Evolutionary conservation across 23 tunicate genomes (phyloP).

Genomic region (Ascidia mentula): DNA sequence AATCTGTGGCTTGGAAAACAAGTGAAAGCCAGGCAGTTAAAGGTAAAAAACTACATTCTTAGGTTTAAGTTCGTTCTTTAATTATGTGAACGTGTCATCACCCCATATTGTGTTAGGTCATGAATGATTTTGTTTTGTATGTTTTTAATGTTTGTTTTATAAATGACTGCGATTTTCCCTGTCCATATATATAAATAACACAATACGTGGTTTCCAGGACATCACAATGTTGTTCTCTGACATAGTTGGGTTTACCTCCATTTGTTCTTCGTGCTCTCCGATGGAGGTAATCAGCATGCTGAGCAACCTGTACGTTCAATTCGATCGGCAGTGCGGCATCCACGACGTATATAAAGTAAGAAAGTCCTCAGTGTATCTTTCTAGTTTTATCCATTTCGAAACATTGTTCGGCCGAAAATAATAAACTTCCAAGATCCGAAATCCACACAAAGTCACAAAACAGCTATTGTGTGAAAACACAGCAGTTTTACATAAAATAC

Average conservation of each 20-base stretch:
- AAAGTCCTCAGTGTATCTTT: background rate
- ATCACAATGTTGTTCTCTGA: constrained; percentile 95
- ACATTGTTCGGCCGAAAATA: too few species aligned
- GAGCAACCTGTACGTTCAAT: constrained; percentile 70
- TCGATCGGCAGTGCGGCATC: constrained; percentile 78
- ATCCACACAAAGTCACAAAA: too few species aligned
- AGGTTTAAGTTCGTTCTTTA: too few species aligned
- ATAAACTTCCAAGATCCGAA: too few species aligned
- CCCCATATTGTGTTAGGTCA: too few species aligned
- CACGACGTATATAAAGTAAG: constrained; percentile 88
- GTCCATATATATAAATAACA: too few species aligned
- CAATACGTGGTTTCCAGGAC: constrained; percentile 61
- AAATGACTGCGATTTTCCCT: too few species aligned
- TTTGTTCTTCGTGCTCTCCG: constrained; percentile 76
- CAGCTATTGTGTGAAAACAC: background rate
- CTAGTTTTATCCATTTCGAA: background rate
- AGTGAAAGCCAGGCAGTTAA: constrained; percentile 59
- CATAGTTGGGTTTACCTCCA: constrained; percentile 92
- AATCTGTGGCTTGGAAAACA: constrained; percentile 79
- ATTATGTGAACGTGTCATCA: too few species aligned
- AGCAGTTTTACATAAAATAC: background rate
- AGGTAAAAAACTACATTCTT: too few species aligned
- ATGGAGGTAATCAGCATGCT: constrained; percentile 93
- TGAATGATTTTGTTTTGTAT: too few species aligned
- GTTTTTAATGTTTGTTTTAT: too few species aligned